Base-by-base conservation (phyloP, 2,888 invertebrate genomes). In the Auanema sp. region DNA sequence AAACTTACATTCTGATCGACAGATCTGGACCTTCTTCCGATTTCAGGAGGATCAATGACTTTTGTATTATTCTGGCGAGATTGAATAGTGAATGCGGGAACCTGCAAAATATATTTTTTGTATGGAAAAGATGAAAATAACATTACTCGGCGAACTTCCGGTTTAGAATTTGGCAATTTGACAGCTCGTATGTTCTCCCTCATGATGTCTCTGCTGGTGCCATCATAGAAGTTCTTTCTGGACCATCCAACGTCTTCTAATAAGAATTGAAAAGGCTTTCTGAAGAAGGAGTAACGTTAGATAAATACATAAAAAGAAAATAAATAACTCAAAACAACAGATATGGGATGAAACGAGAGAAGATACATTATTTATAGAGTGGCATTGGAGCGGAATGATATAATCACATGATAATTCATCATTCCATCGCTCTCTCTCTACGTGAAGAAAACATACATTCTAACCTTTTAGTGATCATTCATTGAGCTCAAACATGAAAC, bases 121-220 rank as follows among this genome's bases (percentile, higher is more conserved):
- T 33, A 8, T 8, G 3, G 33, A 3, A 33, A 33, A 33, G 8
- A 33, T 33, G 33, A 33, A 33, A 33, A 33, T 33, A 33, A 33
- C 33, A 65, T 53, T 14, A 47, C 23, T 14, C 62, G 58, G 44
- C 56, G 51, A 25, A 63, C 25, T 11, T 33, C 33, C 33, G 33
- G 33, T 33, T 33, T 33, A 33, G 74, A 70, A 44, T 61, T 65
- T 24, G 65, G 58, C 14, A 68, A 69, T 60, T 70, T 64, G 11
- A 68, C 64, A 5, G 62, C 55, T 16, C 74, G 54, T 16, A 69
- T 68, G 54, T 74, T 74, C 55, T 74, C 71, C 40, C 54, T 61
- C 1, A 74, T 68, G 44, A 74, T 74, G 52, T 74, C 70, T 23
- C 74, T 57, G 25, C 57, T 60, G 12, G 41, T 49, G 33, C 61